Evolutionary conservation across 1,140 invertebrate species (phyloP).

Genomic region (Dinoponera quadriceps): DNA sequence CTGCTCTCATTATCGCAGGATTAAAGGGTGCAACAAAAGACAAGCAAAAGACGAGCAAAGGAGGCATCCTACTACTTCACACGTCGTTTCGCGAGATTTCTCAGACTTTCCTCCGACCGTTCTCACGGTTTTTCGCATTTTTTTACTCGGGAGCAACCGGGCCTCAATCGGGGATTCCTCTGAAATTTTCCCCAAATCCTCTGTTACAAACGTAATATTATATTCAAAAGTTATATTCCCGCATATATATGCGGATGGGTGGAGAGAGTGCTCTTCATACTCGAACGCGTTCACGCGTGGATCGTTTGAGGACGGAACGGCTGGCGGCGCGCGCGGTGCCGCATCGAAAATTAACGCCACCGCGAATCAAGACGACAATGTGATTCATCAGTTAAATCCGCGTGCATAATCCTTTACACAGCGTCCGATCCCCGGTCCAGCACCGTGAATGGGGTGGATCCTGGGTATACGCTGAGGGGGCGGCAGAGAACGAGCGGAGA

Average conservation of each 20-base stretch:
- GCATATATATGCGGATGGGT: neutral
- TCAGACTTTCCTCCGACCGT: neutral
- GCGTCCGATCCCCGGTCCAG: slow-evolving; percentile 72
- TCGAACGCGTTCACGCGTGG: neutral
- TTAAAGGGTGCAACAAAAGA: neutral
- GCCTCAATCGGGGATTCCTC: neutral
- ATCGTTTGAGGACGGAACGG: slow-evolving; percentile 27
- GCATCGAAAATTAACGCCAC: slow-evolving; percentile 84
- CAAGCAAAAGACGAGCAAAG: neutral
- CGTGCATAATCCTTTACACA: slow-evolving; percentile 86
- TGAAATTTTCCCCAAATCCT: neutral
- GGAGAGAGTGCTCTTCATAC: slow-evolving; percentile 24
- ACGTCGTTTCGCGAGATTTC: neutral
- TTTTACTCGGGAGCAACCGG: neutral
- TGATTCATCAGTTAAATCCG: slow-evolving; percentile 87
- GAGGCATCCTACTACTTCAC: neutral
- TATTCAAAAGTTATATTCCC: neutral
- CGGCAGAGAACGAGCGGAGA: slow-evolving; percentile 59
- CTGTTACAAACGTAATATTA: slow-evolving; percentile 2
- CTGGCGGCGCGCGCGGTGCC: slow-evolving; percentile 21
- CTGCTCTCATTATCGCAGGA: no score
- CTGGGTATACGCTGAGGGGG: slow-evolving; percentile 20
- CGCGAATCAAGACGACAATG: slow-evolving; percentile 86
- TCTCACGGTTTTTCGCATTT: neutral
- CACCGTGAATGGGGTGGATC: slow-evolving; percentile 55